Evolutionary conservation across 1,140 invertebrate genomes (phyloP).

Genomic region (Formica selysi): DNA sequence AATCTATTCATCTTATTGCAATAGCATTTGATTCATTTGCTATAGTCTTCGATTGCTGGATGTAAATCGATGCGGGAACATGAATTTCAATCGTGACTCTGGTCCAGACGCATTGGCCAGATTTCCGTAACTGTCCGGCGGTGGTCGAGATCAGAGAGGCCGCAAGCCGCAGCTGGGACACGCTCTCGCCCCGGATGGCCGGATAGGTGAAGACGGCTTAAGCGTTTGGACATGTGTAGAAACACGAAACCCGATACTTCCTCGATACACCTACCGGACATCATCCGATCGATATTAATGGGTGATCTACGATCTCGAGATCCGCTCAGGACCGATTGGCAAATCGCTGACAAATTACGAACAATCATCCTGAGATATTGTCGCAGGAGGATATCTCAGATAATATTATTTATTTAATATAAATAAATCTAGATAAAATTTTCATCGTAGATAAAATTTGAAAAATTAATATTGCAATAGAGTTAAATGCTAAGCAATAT

Average conservation of each 20-base stretch:
- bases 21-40: background rate
- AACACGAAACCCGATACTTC: conserved; percentile 82
- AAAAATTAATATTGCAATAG: background rate
- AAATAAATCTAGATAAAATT: background rate
- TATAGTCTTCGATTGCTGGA: background rate
- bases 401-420: too few relatives aligned
- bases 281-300: conserved; percentile 74
- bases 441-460: background rate
- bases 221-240: conserved; percentile 81
- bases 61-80: background rate
- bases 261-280: conserved; percentile 58
- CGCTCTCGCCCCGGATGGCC: conserved; percentile 31
- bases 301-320: conserved; percentile 51
- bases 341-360: background rate
- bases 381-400: background rate
- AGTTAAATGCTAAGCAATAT: background rate
- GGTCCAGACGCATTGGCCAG: conserved; percentile 26
- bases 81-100: conserved; percentile 35
- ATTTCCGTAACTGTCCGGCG: conserved; percentile 51
- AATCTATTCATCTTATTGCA: background rate
- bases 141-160: conserved; percentile 64
- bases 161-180: conserved; percentile 68
- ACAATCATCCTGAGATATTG: background rate
- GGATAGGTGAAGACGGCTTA: conserved; percentile 72
- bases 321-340: background rate